Evolutionary conservation across 64 coral and sea anemone genomes (phyloP).

Genomic region (Anthopleura sola): DNA sequence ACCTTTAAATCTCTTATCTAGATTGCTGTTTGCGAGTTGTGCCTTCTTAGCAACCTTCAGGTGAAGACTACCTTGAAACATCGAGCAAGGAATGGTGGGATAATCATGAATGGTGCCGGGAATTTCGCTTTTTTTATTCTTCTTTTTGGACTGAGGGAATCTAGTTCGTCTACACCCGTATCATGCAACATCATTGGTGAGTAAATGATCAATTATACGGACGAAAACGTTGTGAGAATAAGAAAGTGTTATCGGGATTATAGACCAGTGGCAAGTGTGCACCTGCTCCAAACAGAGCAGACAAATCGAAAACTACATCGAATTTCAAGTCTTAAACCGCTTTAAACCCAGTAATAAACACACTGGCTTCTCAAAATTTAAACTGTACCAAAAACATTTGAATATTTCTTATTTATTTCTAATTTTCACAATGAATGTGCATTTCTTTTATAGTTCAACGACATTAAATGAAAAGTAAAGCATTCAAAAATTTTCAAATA

Average conservation of each 20-base stretch:
- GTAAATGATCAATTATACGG: slow-evolving; percentile 13
- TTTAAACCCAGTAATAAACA: not conserved
- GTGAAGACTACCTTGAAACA: not conserved
- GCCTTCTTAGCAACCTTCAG: not conserved
- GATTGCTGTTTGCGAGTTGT: not conserved
- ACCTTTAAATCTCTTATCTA: not conserved
- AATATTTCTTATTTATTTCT: not conserved
- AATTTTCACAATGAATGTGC: not conserved
- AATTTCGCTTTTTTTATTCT: not conserved
- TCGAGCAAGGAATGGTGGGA: not conserved
- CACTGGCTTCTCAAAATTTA: not conserved
- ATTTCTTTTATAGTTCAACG: not conserved
- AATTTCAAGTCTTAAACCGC: too few relatives aligned
- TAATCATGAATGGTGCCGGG: not conserved
- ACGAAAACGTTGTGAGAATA: not conserved
- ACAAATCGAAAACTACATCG: not conserved
- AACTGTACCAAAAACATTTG: too few relatives aligned
- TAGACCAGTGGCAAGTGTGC: not conserved
- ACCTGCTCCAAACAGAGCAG: not conserved
- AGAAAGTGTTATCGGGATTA: slow-evolving; percentile 1
- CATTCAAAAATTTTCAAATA: not conserved
- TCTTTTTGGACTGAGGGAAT: not conserved
- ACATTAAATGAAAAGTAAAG: not conserved
- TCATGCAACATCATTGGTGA: not conserved
- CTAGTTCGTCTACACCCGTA: not conserved